Conservation (phyloP, 2,113 vertebrate genomes). For the Sceloporus undulatus region DNA sequence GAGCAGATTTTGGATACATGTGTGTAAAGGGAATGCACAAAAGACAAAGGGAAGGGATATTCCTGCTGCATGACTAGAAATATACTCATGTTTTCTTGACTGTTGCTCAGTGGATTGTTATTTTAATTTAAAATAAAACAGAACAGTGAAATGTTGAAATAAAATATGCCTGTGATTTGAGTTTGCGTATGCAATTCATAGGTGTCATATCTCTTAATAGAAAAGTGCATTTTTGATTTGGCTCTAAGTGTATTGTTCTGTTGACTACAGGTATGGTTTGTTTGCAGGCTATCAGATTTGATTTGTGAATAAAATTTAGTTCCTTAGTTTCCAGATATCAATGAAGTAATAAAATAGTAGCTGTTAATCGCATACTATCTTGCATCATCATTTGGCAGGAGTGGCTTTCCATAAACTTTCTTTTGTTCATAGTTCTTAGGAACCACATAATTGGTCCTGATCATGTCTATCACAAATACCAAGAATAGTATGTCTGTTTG, state of each 20-base stretch:
- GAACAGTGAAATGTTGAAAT: conserved; percentile 1
- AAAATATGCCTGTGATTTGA: background rate
- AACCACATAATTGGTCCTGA: background rate
- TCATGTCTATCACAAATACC: background rate
- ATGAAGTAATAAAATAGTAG: background rate
- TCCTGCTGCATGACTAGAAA: background rate
- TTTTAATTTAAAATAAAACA: background rate
- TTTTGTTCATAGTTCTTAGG: background rate
- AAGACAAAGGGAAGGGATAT: background rate
- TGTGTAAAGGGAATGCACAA: background rate
- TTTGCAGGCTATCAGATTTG: background rate
- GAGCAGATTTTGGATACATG: background rate
- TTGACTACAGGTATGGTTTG: background rate
- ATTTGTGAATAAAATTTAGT: background rate
- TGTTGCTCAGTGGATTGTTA: background rate
- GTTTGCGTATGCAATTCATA: background rate
- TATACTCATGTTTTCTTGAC: too few relatives aligned
- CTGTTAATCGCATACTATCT: background rate
- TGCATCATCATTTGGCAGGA: background rate
- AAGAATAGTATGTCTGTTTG: background rate
- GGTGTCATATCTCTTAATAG: background rate
- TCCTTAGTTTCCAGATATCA: background rate
- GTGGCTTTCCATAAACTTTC: background rate
- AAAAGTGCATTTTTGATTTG: background rate
- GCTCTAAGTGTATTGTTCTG: background rate